Evolutionary conservation across 2,113 vertebrate species (phyloP).

Genomic region (Elgaria multicarinata): DNA sequence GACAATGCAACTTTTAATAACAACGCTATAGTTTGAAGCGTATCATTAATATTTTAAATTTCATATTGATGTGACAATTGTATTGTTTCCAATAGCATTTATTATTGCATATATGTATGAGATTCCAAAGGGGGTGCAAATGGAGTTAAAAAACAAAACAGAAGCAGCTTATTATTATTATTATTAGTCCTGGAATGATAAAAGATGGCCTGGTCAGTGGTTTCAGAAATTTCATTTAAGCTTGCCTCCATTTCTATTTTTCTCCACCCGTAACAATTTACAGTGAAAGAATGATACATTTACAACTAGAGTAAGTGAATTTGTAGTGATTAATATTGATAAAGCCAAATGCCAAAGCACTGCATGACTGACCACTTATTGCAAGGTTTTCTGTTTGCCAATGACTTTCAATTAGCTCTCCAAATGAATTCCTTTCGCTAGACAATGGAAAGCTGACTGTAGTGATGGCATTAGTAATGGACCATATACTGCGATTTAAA

Average conservation of each 20-base stretch:
- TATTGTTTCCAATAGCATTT: background rate
- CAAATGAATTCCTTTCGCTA: slow-evolving; percentile 62
- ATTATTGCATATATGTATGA: background rate
- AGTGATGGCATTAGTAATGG: slow-evolving; percentile 68
- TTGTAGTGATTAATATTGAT: slow-evolving; percentile 38
- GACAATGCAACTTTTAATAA: background rate
- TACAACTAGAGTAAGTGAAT: slow-evolving; percentile 58
- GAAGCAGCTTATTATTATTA: too few species aligned
- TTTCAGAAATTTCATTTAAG: slow-evolving; percentile 40
- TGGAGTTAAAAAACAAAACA: background rate
- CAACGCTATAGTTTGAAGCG: background rate
- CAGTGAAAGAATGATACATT: background rate
- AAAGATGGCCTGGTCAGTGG: slow-evolving; percentile 9
- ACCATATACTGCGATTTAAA: slow-evolving; percentile 59
- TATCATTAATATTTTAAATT: background rate
- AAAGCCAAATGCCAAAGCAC: slow-evolving; percentile 54
- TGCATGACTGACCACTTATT: slow-evolving; percentile 34
- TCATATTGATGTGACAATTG: background rate
- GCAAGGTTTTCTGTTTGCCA: slow-evolving; percentile 63
- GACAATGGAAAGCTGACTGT: slow-evolving; percentile 65
- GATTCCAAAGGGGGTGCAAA: background rate
- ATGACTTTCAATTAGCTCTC: slow-evolving; percentile 65
- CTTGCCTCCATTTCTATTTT: slow-evolving; percentile 39
- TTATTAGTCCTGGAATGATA: background rate
- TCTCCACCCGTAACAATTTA: slow-evolving; percentile 20